Evolutionary conservation across 1,140 invertebrate species (phyloP).

Genomic region (Zaprionus ghesquierei): DNA sequence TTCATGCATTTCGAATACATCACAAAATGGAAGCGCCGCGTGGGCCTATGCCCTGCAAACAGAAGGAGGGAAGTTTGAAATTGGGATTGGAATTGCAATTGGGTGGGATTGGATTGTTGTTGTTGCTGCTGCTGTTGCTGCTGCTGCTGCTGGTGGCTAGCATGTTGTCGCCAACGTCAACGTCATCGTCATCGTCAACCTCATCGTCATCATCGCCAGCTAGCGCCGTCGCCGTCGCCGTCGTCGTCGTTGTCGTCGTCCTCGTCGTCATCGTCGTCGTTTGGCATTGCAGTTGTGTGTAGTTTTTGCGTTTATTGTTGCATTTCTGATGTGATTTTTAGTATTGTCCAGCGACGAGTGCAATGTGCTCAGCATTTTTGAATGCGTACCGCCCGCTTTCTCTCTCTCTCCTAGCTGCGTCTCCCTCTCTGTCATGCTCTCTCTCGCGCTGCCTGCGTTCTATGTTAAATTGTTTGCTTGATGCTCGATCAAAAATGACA

Average conservation of each 20-base stretch:
- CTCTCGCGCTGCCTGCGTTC: constrained; percentile 5
- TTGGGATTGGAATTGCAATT: constrained; percentile 29
- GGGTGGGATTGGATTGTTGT: constrained; percentile 34
- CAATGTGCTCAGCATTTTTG: constrained; percentile 77
- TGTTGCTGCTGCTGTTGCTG: constrained; percentile 12
- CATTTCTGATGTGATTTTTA: constrained; percentile 81
- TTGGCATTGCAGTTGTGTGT: constrained; percentile 56
- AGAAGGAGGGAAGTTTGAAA: background rate
- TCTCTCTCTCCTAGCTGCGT: background rate
- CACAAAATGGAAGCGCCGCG: constrained; percentile 24
- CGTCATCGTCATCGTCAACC: constrained; percentile 42
- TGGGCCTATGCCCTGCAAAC: background rate
- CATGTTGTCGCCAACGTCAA: constrained; percentile 56
- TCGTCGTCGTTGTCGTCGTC: constrained; percentile 46
- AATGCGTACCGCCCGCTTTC: constrained; percentile 54
- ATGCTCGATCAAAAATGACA: constrained; percentile 82
- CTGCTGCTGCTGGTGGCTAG: constrained; percentile 25
- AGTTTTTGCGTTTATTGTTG: constrained; percentile 81
- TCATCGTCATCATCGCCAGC: constrained; percentile 28
- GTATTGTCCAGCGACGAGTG: constrained; percentile 79
- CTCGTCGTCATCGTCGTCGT: constrained; percentile 45
- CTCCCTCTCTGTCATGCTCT: background rate
- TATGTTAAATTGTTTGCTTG: constrained; percentile 80
- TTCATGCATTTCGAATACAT: constrained; percentile 80
- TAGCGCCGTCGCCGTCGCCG: constrained; percentile 28